Base-by-base conservation (phyloP, 2,888 invertebrate species). In the Hirtodrosophila duncani region DNA sequence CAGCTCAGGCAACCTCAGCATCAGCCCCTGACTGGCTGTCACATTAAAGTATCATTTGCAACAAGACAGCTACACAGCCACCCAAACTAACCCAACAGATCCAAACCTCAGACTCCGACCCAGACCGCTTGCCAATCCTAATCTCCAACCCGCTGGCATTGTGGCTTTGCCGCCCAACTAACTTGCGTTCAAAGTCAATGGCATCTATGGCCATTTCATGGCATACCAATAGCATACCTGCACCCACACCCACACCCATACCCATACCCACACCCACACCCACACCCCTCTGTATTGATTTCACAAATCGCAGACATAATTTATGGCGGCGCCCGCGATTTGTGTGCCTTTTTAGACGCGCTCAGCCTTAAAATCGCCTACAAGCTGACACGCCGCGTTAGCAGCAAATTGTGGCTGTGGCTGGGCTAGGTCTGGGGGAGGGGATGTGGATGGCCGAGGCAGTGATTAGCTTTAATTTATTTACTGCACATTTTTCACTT, bases 31-130 rank as follows among this genome's bases (percentile, higher is more conserved):
- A 31, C 66, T 56, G 74, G 55, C 78, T 78, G 71, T 78, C 78
- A 72, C 75, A 72, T 72, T 72, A 72, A 72, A 72, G 78, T 72
- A 72, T 78, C 78, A 74, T 72, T 72, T 72, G 63, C 78, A 74
- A 67, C 78, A 75, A 78, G 66, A 72, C 77, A 63, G 57, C 52
- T 14, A 10, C 14, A 23, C 23, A 17, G 21, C 33, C 13, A 9
- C 23, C 18, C 5, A 10, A n/a, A n/a, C 11, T 17, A 5, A 2
- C 7, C 13, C n/a, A 14, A 3, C 16, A 8, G n/a, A 10, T 16
- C 10, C 41, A 13, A 27, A 17, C 7, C 31, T 14, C 48, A 14
- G 20, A 31, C 51, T 18, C 33, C 27, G 9, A 39, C 31, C 11
- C 34, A 5, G 27, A 7, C 14, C 55, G 57, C 57, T 56, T 56